Percentiles rank a stretch among this genome's conserved stretches.
Conservation (phyloP, 2,113 vertebrate species). For the Zapornia atra region DNA sequence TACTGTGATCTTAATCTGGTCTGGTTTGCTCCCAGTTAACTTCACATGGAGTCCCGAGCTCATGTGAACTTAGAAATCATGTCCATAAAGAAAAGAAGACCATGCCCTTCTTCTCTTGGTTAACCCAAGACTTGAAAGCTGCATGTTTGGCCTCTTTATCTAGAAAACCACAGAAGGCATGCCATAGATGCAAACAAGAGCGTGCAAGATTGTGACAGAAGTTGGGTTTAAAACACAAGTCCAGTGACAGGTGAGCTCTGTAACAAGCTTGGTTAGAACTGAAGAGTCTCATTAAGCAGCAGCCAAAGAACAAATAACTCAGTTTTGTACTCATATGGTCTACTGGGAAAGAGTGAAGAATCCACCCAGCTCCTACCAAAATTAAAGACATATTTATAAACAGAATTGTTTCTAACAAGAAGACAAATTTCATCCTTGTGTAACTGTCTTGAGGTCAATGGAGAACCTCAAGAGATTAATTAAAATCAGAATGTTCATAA, state of each 20-base stretch:
- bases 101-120: background rate
- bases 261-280: background rate
- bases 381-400: constrained; percentile 61
- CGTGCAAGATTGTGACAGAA: background rate
- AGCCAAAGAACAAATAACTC: background rate
- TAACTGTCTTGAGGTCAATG: constrained; percentile 51
- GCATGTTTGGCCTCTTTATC: background rate
- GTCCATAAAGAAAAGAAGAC: background rate
- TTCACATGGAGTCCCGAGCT: background rate
- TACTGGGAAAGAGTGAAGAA: constrained; percentile 10
- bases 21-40: background rate
- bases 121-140: background rate
- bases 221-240: background rate
- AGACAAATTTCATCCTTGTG: constrained; percentile 52
- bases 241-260: constrained; percentile 13
- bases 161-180: background rate
- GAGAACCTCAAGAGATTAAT: constrained; percentile 50
- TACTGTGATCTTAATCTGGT: background rate
- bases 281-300: background rate
- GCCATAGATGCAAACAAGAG: background rate
- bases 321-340: background rate
- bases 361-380: constrained; percentile 31
- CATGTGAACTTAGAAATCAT: background rate
- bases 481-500: constrained; percentile 55
- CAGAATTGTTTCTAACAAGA: constrained; percentile 54